Evolutionary conservation across 1,140 invertebrate genomes (phyloP).

Genomic region (Nixonia krombeini): DNA sequence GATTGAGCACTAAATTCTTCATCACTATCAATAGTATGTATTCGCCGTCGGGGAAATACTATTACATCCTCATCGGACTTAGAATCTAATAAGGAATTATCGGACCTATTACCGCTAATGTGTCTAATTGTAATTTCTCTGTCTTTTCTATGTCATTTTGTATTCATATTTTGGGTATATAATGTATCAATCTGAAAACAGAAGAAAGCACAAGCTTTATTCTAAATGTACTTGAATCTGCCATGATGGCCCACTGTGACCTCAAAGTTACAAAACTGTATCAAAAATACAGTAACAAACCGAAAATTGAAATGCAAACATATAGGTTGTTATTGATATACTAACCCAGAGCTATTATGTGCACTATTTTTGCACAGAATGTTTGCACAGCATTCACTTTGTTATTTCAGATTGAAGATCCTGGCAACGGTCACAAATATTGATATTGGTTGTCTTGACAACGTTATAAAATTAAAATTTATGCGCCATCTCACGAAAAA

Average conservation of each 20-base stretch:
- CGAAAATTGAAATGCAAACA: too few species aligned
- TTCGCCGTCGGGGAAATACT: conserved; percentile 14
- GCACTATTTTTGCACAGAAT: too few species aligned
- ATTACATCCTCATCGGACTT: conserved; percentile 22
- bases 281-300: conserved; percentile 11
- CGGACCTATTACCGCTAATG: conserved; percentile 16
- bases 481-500: too few species aligned
- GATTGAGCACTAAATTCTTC: conserved; percentile 16
- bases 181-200: conserved; percentile 16
- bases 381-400: too few species aligned
- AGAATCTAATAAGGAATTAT: conserved; percentile 21
- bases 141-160: conserved; percentile 10
- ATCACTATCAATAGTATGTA: conserved; percentile 17
- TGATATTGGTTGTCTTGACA: too few species aligned
- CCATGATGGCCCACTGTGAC: conserved; percentile 14
- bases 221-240: conserved; percentile 13
- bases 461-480: too few species aligned
- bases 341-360: too few species aligned
- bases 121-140: conserved; percentile 19
- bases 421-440: too few species aligned
- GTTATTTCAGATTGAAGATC: too few species aligned
- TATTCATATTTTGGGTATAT: conserved; percentile 21
- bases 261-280: conserved; percentile 13
- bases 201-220: conserved; percentile 13
- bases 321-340: too few species aligned